Percentiles rank a stretch among this genome's conserved stretches.
phyloP scores from a whole-genome alignment of 2,797 vertebrate genomes.

The Peromyscus aztecus region DNA sequence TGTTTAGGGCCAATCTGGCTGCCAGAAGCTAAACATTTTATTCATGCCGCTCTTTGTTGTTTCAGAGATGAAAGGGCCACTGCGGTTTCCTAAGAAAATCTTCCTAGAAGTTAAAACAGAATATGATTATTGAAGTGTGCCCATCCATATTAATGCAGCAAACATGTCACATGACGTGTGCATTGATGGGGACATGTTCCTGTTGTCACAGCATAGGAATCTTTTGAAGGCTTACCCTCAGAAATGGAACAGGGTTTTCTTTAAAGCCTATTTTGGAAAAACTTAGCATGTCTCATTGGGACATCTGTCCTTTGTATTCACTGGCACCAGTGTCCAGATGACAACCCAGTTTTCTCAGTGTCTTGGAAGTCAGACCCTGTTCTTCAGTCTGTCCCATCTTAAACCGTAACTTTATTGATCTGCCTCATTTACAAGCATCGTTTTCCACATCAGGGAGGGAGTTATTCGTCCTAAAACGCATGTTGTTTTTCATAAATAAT shows the following conservation, averaged over 20 bases:
- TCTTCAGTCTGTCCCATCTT: conserved; percentile 51
- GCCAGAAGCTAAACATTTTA: conserved; percentile 22
- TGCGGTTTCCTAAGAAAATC: conserved; percentile 5
- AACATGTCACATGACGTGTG: neutral
- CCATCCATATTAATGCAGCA: neutral
- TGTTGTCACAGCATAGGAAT: neutral
- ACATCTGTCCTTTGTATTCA: conserved; percentile 80
- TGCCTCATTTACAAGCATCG: neutral
- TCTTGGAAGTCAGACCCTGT: conserved; percentile 61
- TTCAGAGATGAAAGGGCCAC: conserved; percentile 15
- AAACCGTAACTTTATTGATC: neutral
- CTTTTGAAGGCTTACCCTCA: conserved; percentile 37
- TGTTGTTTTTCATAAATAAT: neutral
- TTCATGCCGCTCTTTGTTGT: conserved; percentile 47
- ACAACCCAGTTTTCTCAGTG: conserved; percentile 55
- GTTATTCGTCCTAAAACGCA: neutral
- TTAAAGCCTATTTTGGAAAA: conserved; percentile 54
- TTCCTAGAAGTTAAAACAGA: conserved; percentile 40
- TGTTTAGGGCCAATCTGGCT: neutral
- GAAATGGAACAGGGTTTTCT: neutral
- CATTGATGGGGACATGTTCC: neutral
- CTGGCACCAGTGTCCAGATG: conserved; percentile 69
- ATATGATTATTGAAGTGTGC: neutral
- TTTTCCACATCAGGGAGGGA: conserved; percentile 14
- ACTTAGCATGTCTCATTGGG: conserved; percentile 36